Evolutionary conservation across 2,888 invertebrate species (phyloP).

Genomic region (Periphyllus acericola): DNA sequence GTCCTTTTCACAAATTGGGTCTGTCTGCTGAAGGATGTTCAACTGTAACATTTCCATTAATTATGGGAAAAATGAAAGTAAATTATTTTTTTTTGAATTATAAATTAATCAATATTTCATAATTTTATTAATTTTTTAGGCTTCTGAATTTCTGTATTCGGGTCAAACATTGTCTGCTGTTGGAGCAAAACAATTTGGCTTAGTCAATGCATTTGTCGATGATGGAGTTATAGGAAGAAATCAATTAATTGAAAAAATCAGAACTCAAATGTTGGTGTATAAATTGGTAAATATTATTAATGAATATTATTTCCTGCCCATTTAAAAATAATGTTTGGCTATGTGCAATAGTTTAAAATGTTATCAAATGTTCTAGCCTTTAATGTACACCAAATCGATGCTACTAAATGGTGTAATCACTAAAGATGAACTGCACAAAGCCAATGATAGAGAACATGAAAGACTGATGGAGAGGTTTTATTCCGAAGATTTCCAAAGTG

Average conservation of each 20-base stretch:
- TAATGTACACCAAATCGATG: conserved; percentile 78
- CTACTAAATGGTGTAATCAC: conserved; percentile 71
- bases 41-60: conserved; percentile 82
- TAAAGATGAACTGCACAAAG: conserved; percentile 72
- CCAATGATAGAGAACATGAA: conserved; percentile 77
- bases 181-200: conserved; percentile 81
- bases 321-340: neutral
- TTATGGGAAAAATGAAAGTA: conserved; percentile 85
- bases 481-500: conserved; percentile 75
- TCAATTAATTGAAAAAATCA: conserved; percentile 39
- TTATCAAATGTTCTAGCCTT: conserved; percentile 69
- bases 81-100: conserved; percentile 6
- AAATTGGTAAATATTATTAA: conserved; percentile 40
- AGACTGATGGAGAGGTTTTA: conserved; percentile 74
- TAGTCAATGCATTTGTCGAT: conserved; percentile 83
- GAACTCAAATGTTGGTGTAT: conserved; percentile 8
- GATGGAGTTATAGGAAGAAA: conserved; percentile 71
- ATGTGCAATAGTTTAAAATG: neutral
- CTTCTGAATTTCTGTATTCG: conserved; percentile 72
- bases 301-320: neutral
- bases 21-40: conserved; percentile 91
- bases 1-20: conserved; percentile 88
- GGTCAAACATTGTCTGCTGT: conserved; percentile 81
- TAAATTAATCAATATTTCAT: neutral
- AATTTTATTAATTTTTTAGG: conserved; percentile 65